A percentile compares a stretch with the other conserved stretches of the same genome.
Conservation (phyloP, 2,113 vertebrate genomes). For the Grammomys dolichurus region DNA sequence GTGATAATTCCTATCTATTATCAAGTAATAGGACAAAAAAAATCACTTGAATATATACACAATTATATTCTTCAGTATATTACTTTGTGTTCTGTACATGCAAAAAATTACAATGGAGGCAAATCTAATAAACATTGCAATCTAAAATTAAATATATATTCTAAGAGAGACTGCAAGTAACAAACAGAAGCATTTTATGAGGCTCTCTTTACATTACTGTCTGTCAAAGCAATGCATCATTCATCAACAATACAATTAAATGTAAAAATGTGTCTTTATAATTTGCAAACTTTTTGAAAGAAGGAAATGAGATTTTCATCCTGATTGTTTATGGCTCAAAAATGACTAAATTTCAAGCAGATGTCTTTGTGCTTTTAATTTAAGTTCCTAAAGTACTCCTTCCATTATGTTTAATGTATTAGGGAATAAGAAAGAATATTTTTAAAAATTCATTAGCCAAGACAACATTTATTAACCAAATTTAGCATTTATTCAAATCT, state of each 20-base stretch:
- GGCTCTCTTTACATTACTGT: not conserved
- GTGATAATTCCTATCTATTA: not conserved
- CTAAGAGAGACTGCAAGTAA: not conserved
- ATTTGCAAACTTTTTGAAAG: not conserved
- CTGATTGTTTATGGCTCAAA: not conserved
- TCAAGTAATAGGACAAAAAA: not conserved
- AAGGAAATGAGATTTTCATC: not conserved
- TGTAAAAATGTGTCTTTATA: not conserved
- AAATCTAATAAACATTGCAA: not conserved
- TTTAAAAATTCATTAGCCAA: not conserved
- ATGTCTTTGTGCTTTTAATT: not conserved
- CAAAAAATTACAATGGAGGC: not conserved
- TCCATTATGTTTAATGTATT: not conserved
- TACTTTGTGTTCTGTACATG: not conserved
- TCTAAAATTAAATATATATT: not conserved
- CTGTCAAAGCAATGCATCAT: not conserved
- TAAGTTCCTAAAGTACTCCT: not conserved
- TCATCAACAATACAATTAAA: not conserved
- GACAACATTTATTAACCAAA: not conserved
- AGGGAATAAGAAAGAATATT: not conserved
- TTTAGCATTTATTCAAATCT: not conserved
- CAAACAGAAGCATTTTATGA: not conserved
- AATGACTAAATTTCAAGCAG: not conserved
- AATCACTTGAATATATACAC: not conserved
- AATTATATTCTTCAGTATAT: not conserved